A percentile compares a stretch with the other conserved stretches of the same genome.
These are phyloP conservation scores for Aphelocoma coerulescens DNA, from an alignment of 2,113 vertebrate species.

Conservation along the genomic window DNA sequence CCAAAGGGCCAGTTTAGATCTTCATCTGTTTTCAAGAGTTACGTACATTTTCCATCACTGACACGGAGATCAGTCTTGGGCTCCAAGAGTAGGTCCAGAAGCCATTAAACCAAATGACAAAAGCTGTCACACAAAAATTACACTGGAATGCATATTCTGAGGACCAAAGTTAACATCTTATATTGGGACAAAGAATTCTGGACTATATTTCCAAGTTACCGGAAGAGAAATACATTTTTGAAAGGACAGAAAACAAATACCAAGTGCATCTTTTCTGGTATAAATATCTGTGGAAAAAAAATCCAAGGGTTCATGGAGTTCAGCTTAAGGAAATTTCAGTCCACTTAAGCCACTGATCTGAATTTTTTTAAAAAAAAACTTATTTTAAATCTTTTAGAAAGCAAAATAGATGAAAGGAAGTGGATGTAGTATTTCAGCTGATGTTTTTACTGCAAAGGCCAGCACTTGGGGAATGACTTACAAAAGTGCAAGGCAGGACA, in stretches of 20 bases:
- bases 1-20: not conserved
- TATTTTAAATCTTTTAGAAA: not conserved
- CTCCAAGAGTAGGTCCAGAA: not conserved
- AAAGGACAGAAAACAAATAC: not conserved
- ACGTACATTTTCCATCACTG: not conserved
- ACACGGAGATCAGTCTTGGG: not conserved
- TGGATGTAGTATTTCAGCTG: not conserved
- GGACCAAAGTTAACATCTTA: not conserved
- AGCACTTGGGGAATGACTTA: not conserved
- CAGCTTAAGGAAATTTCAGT: not conserved
- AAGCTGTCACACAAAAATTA: not conserved
- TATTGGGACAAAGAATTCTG: not conserved
- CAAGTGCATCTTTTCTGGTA: not conserved
- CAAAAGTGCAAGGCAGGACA: not conserved
- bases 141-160: not conserved
- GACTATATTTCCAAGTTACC: not conserved
- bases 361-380: not conserved
- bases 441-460: not conserved
- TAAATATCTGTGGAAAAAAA: not conserved
- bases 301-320: not conserved
- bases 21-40: slow-evolving; percentile 1
- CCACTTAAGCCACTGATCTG: not conserved
- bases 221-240: not conserved
- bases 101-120: not conserved
- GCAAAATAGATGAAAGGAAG: not conserved